phyloP scores from a whole-genome alignment of 2,888 invertebrate species.

The Formica aserva region DNA sequence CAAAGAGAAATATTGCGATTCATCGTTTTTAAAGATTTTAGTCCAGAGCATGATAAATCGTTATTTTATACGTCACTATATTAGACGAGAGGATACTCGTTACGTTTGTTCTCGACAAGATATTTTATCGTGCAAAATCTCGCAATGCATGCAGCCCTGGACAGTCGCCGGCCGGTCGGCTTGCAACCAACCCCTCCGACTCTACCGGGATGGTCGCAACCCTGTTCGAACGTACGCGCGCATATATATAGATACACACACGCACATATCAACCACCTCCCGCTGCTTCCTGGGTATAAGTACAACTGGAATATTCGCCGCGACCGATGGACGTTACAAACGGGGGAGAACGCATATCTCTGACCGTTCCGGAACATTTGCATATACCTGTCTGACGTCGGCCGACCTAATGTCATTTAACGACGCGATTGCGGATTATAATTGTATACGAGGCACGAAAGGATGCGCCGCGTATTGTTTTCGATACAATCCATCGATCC shows the following conservation, averaged over 20 bases:
- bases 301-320: constrained; percentile 65
- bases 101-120: constrained; percentile 19
- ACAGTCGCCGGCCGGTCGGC: constrained; percentile 13
- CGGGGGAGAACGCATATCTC: constrained; percentile 37
- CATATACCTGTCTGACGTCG: constrained; percentile 22
- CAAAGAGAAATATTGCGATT: not conserved
- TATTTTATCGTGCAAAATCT: constrained; percentile 17
- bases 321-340: constrained; percentile 43
- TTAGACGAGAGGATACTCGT: constrained; percentile 17
- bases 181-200: constrained; percentile 26
- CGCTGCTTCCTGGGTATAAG: constrained; percentile 60
- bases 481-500: not conserved
- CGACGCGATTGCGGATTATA: constrained; percentile 37
- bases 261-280: not conserved
- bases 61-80: not conserved
- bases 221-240: constrained; percentile 60
- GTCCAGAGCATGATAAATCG: not conserved
- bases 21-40: too few relatives aligned
- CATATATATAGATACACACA: constrained; percentile 1
- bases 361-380: constrained; percentile 54
- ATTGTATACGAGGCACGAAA: not conserved
- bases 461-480: not conserved
- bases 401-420: constrained; percentile 29
- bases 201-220: constrained; percentile 55
- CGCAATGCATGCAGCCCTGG: constrained; percentile 23